A percentile compares a stretch with the other conserved stretches of the same genome.
Conservation (phyloP, 2,113 vertebrate genomes). For the Melanerpes aurifrons region DNA sequence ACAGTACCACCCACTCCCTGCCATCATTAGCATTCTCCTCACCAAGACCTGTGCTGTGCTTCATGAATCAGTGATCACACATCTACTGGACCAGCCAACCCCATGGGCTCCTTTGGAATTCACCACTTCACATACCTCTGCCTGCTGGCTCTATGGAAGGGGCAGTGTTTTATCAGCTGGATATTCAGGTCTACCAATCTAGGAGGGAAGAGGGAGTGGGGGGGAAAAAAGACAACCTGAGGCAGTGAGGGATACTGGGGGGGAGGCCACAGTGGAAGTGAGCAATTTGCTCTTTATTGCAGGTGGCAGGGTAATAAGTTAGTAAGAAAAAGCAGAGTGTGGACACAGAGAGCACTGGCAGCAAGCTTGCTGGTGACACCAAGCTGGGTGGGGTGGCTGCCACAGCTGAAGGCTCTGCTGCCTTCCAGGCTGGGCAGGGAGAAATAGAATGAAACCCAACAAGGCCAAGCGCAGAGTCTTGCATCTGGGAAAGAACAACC, state of each 20-base stretch:
- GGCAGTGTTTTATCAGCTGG: background rate
- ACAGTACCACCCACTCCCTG: background rate
- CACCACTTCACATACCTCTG: background rate
- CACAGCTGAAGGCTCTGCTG: no score
- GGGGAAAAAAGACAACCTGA: background rate
- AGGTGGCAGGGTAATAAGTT: background rate
- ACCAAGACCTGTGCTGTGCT: background rate
- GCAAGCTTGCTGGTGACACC: no score
- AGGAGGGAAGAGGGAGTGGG: background rate
- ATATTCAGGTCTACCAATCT: slow-evolving; percentile 31
- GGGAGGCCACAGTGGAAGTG: slow-evolving; percentile 21
- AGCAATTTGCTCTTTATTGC: slow-evolving; percentile 24
- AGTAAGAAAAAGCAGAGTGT: background rate
- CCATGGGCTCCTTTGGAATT: background rate
- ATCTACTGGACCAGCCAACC: background rate
- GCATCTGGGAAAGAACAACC: no score
- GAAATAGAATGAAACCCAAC: no score
- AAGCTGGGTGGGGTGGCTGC: no score
- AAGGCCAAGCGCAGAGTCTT: no score
- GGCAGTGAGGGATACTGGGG: background rate
- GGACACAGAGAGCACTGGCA: no score
- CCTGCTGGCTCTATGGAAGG: background rate
- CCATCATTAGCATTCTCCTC: background rate
- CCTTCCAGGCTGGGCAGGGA: no score
- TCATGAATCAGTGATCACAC: slow-evolving; percentile 24